Percentiles rank a stretch among this genome's conserved stretches.
Evolutionary conservation across 2,888 invertebrate species (phyloP).

Genomic region (Gibbula magus): DNA sequence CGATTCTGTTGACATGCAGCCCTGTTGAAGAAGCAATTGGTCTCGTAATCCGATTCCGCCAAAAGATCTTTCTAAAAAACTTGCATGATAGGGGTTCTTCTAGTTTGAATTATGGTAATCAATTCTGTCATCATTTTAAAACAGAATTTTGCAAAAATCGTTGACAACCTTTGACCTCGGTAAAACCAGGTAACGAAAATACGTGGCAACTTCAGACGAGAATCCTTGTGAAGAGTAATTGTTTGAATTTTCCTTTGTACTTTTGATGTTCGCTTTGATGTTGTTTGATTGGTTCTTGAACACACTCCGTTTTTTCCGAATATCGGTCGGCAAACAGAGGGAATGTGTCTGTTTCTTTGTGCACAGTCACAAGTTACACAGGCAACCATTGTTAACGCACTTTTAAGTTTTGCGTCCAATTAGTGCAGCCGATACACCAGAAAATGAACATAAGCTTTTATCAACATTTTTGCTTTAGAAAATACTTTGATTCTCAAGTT

Average conservation of each 20-base stretch:
- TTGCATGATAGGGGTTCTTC: neutral
- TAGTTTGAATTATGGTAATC: constrained; percentile 3
- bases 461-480: no score
- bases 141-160: neutral
- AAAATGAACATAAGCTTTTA: no score
- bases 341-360: neutral
- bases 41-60: constrained; percentile 1
- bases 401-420: no score
- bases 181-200: neutral
- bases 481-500: no score
- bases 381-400: neutral
- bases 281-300: neutral
- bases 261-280: constrained; percentile 3
- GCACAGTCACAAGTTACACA: neutral
- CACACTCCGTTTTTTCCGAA: neutral
- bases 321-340: neutral
- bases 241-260: neutral
- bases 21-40: neutral
- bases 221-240: neutral
- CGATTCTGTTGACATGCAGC: neutral
- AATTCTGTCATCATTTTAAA: neutral
- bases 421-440: no score
- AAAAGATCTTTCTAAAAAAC: constrained; percentile 10
- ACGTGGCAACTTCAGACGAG: neutral
- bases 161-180: neutral